These are phyloP conservation scores for Salvelinus namaycush DNA, from an alignment of 2,113 vertebrate species.

Conservation along the genomic window DNA sequence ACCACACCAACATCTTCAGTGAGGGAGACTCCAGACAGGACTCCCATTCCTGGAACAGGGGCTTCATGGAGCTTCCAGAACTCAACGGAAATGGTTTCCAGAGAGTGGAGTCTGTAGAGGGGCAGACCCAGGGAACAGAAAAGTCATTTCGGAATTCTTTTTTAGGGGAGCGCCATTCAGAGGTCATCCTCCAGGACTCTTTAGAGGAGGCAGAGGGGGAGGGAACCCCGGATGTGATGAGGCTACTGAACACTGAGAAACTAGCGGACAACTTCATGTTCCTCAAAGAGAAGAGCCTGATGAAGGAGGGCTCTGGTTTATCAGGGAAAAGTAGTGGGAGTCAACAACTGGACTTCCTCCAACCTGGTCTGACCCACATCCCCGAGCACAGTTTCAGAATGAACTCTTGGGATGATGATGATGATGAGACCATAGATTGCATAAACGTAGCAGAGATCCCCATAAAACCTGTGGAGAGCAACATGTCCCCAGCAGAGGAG, in stretches of 20 bases:
- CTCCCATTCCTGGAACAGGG: conserved; percentile 64
- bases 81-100: conserved; percentile 67
- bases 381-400: conserved; percentile 67
- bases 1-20: conserved; percentile 80
- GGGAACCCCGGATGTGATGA: conserved; percentile 49
- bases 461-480: conserved; percentile 56
- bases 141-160: conserved; percentile 54
- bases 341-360: conserved; percentile 62
- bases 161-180: conserved; percentile 66
- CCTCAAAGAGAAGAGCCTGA: conserved; percentile 84
- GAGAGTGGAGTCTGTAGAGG: conserved; percentile 43
- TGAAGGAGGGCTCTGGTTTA: conserved; percentile 71
- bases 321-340: conserved; percentile 43
- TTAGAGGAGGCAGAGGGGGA: conserved; percentile 31
- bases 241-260: conserved; percentile 75
- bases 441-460: conserved; percentile 62
- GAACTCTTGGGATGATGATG: conserved; percentile 69
- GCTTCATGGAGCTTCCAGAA: conserved; percentile 79
- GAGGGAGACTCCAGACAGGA: conserved; percentile 75
- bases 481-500: conserved; percentile 46
- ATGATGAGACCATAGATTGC: conserved; percentile 64
- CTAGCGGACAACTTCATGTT: conserved; percentile 87
- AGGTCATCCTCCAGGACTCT: conserved; percentile 54
- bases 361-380: conserved; percentile 55
- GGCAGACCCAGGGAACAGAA: conserved; percentile 27